Evolutionary conservation across 2,113 vertebrate species (phyloP).

Genomic region (Dasyornis broadbenti): DNA sequence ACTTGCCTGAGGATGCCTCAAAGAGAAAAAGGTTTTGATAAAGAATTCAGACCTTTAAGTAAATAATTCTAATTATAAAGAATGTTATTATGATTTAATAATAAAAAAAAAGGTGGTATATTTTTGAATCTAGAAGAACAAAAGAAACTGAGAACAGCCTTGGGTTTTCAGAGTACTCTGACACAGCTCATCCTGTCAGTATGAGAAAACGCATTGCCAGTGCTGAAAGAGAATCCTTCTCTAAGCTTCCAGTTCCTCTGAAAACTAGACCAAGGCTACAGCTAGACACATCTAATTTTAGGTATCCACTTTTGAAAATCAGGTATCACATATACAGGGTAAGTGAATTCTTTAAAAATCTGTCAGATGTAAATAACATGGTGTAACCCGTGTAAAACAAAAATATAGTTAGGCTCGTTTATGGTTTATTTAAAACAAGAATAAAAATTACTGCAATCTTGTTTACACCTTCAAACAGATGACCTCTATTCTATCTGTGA

Average conservation of each 20-base stretch:
- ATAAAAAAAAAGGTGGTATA: not conserved
- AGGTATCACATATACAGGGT: not conserved
- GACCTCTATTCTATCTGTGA: not conserved
- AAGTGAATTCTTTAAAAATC: not conserved
- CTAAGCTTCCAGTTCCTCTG: not conserved
- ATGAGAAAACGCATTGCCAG: rapidly evolving
- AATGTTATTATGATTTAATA: not conserved
- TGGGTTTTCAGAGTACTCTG: not conserved
- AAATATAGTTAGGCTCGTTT: not conserved
- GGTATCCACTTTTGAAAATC: not conserved
- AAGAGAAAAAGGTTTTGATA: not conserved
- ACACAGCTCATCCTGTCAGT: not conserved
- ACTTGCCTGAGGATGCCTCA: not conserved
- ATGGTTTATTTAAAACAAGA: not conserved
- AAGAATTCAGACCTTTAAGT: not conserved
- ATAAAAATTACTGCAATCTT: not conserved
- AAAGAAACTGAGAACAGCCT: not conserved
- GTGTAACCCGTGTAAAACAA: rapidly evolving
- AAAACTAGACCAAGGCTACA: slow-evolving; percentile 30
- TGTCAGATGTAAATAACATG: not conserved
- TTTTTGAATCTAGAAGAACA: not conserved
- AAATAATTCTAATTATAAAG: not conserved
- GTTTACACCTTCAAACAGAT: not conserved
- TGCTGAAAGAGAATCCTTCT: not conserved
- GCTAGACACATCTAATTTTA: slow-evolving; percentile 20